Evolutionary conservation across 35 echinoderm and acorn worm genomes (phyloP).

Genomic region (Antedon bifida): DNA sequence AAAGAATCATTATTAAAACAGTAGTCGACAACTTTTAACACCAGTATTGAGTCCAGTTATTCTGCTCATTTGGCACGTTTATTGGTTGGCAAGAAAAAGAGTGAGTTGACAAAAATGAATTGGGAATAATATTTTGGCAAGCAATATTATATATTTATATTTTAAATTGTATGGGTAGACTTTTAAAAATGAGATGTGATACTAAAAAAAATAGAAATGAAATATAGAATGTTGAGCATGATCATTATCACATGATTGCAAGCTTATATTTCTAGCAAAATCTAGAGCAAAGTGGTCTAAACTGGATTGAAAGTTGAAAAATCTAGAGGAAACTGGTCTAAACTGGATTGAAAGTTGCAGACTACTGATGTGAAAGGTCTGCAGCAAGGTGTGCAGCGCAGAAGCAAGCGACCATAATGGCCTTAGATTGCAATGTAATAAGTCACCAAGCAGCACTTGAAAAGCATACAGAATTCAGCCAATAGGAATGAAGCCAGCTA

Average conservation of each 20-base stretch:
- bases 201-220: background rate
- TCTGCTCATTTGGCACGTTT: background rate
- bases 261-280: background rate
- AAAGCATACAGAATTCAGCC: conserved; percentile 1
- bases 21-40: background rate
- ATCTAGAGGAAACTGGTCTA: no score
- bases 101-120: background rate
- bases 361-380: no score
- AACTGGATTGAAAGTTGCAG: no score
- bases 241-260: background rate
- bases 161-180: background rate
- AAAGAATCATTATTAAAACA: background rate
- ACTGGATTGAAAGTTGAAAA: conserved; percentile 1
- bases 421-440: background rate
- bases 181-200: background rate
- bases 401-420: background rate
- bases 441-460: background rate
- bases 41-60: background rate
- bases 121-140: background rate
- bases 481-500: background rate
- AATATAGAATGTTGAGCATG: background rate
- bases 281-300: background rate
- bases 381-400: background rate
- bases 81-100: background rate
- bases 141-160: background rate